These are phyloP conservation scores for Drosophila equinoxialis DNA, from an alignment of 1,140 invertebrate species.

Conservation along the genomic window DNA sequence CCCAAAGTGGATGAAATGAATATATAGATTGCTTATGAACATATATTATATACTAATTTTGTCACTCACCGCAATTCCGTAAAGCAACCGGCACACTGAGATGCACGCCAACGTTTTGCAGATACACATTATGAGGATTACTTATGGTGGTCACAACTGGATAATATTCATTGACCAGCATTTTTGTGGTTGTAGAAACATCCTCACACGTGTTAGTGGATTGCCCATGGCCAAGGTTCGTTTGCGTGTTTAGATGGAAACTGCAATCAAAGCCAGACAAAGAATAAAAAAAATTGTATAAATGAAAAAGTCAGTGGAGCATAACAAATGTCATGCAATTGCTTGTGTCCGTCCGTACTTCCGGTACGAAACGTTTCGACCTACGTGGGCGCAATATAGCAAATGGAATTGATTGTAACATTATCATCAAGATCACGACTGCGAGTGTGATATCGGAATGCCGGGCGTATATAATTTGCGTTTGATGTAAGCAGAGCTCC, in stretches of 20 bases:
- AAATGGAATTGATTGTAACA: slow-evolving; percentile 74
- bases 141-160: slow-evolving; percentile 69
- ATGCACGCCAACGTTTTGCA: slow-evolving; percentile 77
- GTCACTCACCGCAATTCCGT: slow-evolving; percentile 73
- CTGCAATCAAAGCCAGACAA: slow-evolving; percentile 44
- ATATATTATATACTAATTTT: neutral
- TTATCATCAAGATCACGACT: slow-evolving; percentile 79
- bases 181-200: slow-evolving; percentile 39
- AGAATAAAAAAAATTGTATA: slow-evolving; percentile 7
- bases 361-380: slow-evolving; percentile 63
- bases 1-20: too few relatives aligned
- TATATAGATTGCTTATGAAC: too few relatives aligned
- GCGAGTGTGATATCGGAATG: slow-evolving; percentile 77
- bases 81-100: slow-evolving; percentile 70
- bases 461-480: slow-evolving; percentile 52
- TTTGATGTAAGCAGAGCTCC: slow-evolving; percentile 66
- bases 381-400: slow-evolving; percentile 82
- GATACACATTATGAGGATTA: slow-evolving; percentile 76
- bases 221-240: slow-evolving; percentile 62
- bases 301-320: slow-evolving; percentile 36
- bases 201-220: slow-evolving; percentile 14
- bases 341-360: slow-evolving; percentile 39
- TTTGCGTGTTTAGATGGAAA: slow-evolving; percentile 81
- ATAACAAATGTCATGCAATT: slow-evolving; percentile 38
- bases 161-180: slow-evolving; percentile 82